Percentiles rank a stretch among this genome's conserved stretches.
Conservation (phyloP, 2,113 vertebrate genomes). For the Apteryx mantelli region DNA sequence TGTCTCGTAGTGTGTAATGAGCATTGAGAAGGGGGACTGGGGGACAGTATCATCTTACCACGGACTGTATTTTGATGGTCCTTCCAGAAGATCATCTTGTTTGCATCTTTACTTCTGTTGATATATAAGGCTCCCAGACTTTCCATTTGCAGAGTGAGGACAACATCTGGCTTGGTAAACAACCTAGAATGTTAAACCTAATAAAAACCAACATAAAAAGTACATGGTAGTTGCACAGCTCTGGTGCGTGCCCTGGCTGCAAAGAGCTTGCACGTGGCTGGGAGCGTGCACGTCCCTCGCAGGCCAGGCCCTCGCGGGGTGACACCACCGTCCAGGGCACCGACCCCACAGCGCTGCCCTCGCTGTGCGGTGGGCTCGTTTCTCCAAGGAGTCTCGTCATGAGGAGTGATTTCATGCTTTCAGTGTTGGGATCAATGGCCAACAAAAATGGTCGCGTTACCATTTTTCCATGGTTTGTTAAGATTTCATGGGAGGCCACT, state of each 20-base stretch:
- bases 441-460: not conserved
- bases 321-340: not conserved
- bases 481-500: not conserved
- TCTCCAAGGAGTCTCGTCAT: not conserved
- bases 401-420: not conserved
- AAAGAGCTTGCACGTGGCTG: not conserved
- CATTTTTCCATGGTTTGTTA: not conserved
- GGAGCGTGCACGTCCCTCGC: rapidly evolving
- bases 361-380: not conserved
- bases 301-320: not conserved
- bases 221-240: not conserved
- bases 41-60: not conserved
- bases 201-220: not conserved
- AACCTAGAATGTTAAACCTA: not conserved
- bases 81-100: not conserved
- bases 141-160: not conserved
- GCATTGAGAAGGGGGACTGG: not conserved
- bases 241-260: not conserved
- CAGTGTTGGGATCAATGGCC: not conserved
- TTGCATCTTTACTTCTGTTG: not conserved
- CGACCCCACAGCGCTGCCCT: not conserved
- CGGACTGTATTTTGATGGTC: not conserved
- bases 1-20: not conserved
- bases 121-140: not conserved
- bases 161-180: not conserved